Evolutionary conservation across 1,140 invertebrate genomes (phyloP).

Genomic region (Drosophila busckii): DNA sequence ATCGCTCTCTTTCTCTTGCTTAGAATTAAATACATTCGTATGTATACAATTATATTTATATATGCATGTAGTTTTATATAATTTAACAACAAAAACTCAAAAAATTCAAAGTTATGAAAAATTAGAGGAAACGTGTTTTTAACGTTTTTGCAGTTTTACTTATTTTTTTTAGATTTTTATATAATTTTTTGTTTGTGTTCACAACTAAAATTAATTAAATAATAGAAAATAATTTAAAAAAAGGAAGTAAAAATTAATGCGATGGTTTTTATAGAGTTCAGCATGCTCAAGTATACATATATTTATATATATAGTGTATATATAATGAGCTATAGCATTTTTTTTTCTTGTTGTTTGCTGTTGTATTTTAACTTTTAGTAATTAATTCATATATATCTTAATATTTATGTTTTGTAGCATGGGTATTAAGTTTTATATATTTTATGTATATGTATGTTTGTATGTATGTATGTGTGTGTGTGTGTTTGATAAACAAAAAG

Average conservation of each 20-base stretch:
- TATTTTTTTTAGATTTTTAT: slow-evolving; percentile 3
- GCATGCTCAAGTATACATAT: slow-evolving; percentile 35
- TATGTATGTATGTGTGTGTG: slow-evolving; percentile 15
- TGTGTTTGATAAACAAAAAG: slow-evolving; percentile 48
- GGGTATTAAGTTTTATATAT: slow-evolving; percentile 22
- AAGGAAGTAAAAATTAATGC: slow-evolving; percentile 73
- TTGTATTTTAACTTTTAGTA: slow-evolving; percentile 12
- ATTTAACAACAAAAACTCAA: no score
- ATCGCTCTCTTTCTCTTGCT: slow-evolving; percentile 17
- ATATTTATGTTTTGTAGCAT: slow-evolving; percentile 15
- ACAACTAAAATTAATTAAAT: slow-evolving; percentile 54
- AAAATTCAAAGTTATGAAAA: no score
- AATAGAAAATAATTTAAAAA: slow-evolving; percentile 71
- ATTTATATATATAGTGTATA: slow-evolving; percentile 25
- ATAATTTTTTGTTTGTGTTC: slow-evolving; percentile 10
- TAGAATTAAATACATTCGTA: slow-evolving; percentile 56
- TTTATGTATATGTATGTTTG: slow-evolving; percentile 10
- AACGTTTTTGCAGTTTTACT: neutral
- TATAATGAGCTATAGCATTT: slow-evolving; percentile 19
- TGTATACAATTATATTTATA: slow-evolving; percentile 11
- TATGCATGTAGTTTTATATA: no score
- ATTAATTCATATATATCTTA: slow-evolving; percentile 7
- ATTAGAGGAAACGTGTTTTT: no score
- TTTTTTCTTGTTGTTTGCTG: slow-evolving; percentile 7
- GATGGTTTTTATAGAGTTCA: slow-evolving; percentile 77